Evolutionary conservation across 1,140 invertebrate species (phyloP), one percentile per base, ranked within the genome.

Genomic region (Adelges cooleyi): DNA sequence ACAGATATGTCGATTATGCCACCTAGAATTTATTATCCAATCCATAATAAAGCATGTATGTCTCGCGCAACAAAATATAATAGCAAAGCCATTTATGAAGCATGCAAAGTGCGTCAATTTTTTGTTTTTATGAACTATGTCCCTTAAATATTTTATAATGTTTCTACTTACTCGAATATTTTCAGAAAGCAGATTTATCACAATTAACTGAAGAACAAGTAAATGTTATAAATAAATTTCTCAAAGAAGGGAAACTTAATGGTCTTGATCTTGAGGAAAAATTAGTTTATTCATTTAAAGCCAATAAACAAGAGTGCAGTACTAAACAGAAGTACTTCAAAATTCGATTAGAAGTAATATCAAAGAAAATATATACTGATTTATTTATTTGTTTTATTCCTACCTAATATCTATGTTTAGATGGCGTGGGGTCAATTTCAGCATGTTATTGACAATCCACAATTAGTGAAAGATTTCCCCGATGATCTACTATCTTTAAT

Each of bases 1-100:
- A 85, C 87, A n/a, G 87, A 87, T 71, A 84, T 82, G 69, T 83
- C 83, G n/a, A 70, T 87, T 20, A 88, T 91, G 80, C 84, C 88
- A 9, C 84, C 84, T 8, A 82, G 84, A 70, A 83, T 79, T 29
- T 92, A 90, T 71, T 74, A 84, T 65, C 79, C 82, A 66, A 86
- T 92, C 56, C 84, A 89, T 69, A 81, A 86, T 66, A 75, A 87
- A 68, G 86, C 87, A 1, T 77, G 79, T 53, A 79, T 78, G 71
- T 84, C 86, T 0, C 75, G 81, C 66, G 77, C 78, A 0, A 72
- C 77, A 1, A 89, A 87, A 76, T 89, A 82, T 71, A 80, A 80
- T 50, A 87, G 81, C 69, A 69, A 76, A 69, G 74, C 79, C 3
- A 83, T 92, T 42, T 89, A 84, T 74, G 74, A 83, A 70, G 80